Base-by-base conservation (phyloP, 2,888 invertebrate genomes). In the Aradus depressus region DNA sequence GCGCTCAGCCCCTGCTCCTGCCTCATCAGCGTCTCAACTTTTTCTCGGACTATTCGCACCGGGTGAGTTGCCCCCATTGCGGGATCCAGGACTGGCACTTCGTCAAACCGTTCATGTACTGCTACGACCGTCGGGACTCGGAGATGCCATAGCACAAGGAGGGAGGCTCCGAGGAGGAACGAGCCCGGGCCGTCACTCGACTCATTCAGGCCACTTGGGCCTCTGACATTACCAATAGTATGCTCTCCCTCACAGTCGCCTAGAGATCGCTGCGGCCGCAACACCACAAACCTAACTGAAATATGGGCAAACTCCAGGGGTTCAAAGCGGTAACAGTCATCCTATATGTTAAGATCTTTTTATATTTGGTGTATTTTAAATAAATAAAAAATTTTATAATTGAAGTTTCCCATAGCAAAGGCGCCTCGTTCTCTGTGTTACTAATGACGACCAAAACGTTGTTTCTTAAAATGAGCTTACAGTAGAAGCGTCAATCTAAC, bases 11-110 rank as follows among this genome's bases (percentile, higher is more conserved):
- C 38, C 79, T 93, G 56, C 79, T 92, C 62, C 83, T 86, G 68
- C 86, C 89, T 12, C 84, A 83, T 65, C 86, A 86, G 68, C 81
- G 84, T 65, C 74, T 92, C 61, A 87, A 86, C 72, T 88, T 80
- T 77, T 96, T 87, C 76, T 92, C 91, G 63, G 92, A 95, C 72
- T 95, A 93, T 75, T 90, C 89, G 66, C 89, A 88, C 67, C 80
- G 84, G 63, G 80, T 89, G 65, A 81, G 85, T 61, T 96, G 96
- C 71, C 90, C 90, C 31, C 86, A 86, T 69, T 96, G 95, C 75
- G 81, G 84, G 63, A 79, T 81, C 48, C 76, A 84, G 63, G 95
- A 95, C 72, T 85, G 86, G 51, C 95, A 96, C 74, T 95, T 95
- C 74, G 90, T 93, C 62, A 92, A 92, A 74, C 86, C 90, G 48